Conservation (phyloP, 2,797 vertebrate species). For the Urophycis tenuis region DNA sequence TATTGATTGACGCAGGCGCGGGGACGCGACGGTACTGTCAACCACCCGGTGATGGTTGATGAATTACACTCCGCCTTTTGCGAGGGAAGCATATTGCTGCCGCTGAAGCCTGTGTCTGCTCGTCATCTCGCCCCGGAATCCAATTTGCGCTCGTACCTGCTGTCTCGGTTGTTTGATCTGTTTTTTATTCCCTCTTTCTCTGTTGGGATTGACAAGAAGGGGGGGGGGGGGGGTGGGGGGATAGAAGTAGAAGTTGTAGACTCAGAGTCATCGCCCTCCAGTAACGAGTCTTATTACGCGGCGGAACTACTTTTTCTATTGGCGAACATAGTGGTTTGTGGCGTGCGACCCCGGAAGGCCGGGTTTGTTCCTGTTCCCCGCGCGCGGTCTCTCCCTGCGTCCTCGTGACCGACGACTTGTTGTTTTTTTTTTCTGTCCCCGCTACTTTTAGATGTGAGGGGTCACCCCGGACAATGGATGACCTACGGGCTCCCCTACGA, state of each 20-base stretch:
- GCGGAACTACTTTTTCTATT: neutral
- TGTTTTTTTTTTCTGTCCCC: too few species aligned
- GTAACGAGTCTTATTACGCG: neutral
- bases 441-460: conserved; percentile 51
- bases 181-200: conserved; percentile 27
- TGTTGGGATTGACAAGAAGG: conserved; percentile 15
- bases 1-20: conserved; percentile 27
- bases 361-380: too few species aligned
- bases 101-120: conserved; percentile 36
- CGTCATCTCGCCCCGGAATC: conserved; percentile 33
- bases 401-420: too few species aligned
- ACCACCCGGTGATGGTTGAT: conserved; percentile 18
- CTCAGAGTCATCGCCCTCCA: neutral
- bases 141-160: conserved; percentile 31
- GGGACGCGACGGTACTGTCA: conserved; percentile 14
- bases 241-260: neutral
- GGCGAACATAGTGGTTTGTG: too few species aligned
- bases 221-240: conserved; percentile 5
- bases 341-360: too few species aligned
- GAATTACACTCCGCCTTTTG: conserved; percentile 22
- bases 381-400: too few species aligned
- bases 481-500: conserved; percentile 62
- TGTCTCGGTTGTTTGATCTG: conserved; percentile 30
- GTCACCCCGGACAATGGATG: conserved; percentile 56
- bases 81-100: conserved; percentile 31